Conservation (phyloP, 2,888 invertebrate species). For the Andrena trimmerana region DNA sequence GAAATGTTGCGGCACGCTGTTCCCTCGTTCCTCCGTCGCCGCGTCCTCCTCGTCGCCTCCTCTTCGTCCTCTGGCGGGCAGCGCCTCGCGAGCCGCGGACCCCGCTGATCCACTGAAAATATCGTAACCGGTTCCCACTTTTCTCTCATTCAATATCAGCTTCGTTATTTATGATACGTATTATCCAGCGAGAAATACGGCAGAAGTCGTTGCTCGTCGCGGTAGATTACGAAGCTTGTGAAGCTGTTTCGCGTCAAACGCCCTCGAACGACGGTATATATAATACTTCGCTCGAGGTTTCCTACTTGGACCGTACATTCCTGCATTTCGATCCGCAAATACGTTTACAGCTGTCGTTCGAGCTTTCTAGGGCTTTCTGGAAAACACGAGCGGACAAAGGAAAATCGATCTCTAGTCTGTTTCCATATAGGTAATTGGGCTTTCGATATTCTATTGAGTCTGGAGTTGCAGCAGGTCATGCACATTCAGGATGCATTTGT, state of each 20-base stretch:
- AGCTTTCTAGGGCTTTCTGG: background rate
- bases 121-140: constrained; percentile 53
- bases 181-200: constrained; percentile 48
- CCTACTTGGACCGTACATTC: background rate
- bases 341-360: background rate
- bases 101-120: constrained; percentile 45
- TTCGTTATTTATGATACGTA: constrained; percentile 41
- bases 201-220: constrained; percentile 28
- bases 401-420: too few species aligned
- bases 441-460: too few species aligned
- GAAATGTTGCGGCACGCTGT: constrained; percentile 36
- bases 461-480: too few species aligned
- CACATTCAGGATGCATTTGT: too few species aligned
- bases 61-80: background rate
- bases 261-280: background rate
- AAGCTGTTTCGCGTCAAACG: constrained; percentile 5
- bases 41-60: background rate
- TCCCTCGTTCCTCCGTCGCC: constrained; percentile 20
- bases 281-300: background rate
- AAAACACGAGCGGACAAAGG: too few species aligned
- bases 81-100: constrained; percentile 22
- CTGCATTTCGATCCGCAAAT: background rate
- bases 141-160: constrained; percentile 50
- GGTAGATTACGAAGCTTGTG: constrained; percentile 31
- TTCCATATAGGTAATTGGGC: too few species aligned